These are phyloP conservation scores for mouse (Mus musculus) DNA, from an alignment of 2,113 vertebrate genomes.

Conservation along the genomic window DNA sequence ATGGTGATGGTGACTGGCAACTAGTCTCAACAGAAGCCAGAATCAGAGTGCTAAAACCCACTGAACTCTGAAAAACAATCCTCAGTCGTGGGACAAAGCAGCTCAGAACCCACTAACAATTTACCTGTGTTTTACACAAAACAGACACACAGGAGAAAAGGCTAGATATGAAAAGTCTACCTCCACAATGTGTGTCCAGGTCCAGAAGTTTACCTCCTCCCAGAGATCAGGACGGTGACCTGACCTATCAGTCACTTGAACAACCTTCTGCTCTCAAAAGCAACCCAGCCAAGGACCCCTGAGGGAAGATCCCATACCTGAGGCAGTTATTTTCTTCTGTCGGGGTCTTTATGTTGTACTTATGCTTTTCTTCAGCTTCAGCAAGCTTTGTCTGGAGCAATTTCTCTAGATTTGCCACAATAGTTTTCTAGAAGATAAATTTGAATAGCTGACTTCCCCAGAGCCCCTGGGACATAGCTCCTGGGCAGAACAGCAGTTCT, in stretches of 20 bases:
- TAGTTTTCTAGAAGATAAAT: slow-evolving; percentile 78
- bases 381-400: slow-evolving; percentile 64
- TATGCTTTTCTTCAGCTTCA: slow-evolving; percentile 79
- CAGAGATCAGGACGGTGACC: background rate
- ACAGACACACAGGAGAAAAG: background rate
- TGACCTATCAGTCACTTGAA: background rate
- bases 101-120: background rate
- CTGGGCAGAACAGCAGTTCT: background rate
- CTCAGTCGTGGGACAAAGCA: background rate
- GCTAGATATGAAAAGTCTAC: background rate
- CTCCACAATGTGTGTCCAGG: background rate
- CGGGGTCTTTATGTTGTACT: slow-evolving; percentile 63
- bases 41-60: background rate
- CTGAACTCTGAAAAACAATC: background rate
- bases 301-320: slow-evolving; percentile 65
- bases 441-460: background rate
- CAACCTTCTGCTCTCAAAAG: background rate
- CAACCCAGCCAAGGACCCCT: background rate
- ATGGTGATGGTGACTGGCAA: slow-evolving; percentile 11
- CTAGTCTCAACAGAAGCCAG: background rate
- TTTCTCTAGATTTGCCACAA: slow-evolving; percentile 73
- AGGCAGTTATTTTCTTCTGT: slow-evolving; percentile 79
- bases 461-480: background rate
- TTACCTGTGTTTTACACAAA: slow-evolving; percentile 15
- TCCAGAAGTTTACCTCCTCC: background rate